These are phyloP conservation scores for Otolemur crassicaudatus DNA, from an alignment of 2,797 vertebrate species.

Conservation along the genomic window DNA sequence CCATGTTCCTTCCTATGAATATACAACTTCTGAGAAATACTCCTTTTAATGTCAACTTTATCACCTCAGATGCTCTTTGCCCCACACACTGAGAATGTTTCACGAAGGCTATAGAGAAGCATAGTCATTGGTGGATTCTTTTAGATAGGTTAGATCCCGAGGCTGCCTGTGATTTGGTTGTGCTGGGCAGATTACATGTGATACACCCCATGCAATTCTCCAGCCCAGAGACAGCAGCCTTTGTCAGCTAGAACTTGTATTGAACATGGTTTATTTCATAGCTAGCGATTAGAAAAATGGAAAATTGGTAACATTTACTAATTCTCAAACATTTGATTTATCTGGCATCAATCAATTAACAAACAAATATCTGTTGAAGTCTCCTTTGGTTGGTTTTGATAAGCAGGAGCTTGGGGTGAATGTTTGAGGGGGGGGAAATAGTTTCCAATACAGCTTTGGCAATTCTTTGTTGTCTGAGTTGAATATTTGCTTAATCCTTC, in stretches of 20 bases:
- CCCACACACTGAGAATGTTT: neutral
- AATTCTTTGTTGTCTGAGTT: neutral
- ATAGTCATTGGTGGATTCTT: neutral
- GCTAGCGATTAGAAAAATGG: constrained; percentile 41
- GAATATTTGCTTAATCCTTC: constrained; percentile 41
- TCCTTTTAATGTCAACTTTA: neutral
- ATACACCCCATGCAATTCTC: too few species aligned
- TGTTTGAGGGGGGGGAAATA: neutral
- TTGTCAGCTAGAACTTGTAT: neutral
- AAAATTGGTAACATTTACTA: constrained; percentile 53
- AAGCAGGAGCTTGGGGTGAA: neutral
- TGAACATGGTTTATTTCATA: constrained; percentile 29
- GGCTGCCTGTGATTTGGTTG: neutral
- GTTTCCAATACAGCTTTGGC: neutral
- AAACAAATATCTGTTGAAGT: neutral
- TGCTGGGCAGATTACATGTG: neutral
- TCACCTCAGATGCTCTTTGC: neutral
- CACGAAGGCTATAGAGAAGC: neutral
- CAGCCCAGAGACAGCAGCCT: neutral
- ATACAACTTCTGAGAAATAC: neutral
- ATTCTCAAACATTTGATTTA: constrained; percentile 56
- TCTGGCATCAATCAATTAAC: constrained; percentile 21
- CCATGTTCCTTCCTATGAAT: neutral
- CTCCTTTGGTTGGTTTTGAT: neutral
- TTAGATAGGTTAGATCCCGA: neutral